Evolutionary conservation across 2,888 invertebrate species (phyloP), one percentile per base, ranked within the genome.

Genomic region (Meloe dianella): DNA sequence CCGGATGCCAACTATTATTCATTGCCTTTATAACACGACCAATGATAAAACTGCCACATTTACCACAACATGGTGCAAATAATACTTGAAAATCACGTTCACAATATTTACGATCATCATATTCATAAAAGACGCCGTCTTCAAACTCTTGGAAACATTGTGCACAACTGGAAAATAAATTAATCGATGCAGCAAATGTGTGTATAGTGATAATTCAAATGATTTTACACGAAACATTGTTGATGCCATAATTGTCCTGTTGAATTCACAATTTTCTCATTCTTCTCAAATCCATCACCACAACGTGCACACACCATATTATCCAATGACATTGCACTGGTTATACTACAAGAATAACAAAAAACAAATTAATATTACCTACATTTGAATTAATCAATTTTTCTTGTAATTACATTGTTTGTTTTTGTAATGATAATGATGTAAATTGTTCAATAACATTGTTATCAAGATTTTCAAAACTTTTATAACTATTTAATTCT

Each of bases 21-120:
- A 99, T 98, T 0, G 99, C 99, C 84, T 99, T 99, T 81, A 99
- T 99, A 57, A 99, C 99, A 66, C 99, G 91, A 0, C 99, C 99
- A 81, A 98, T 96, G 68, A 99, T 96, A 83, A 99, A 99, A 84
- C 97, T 97, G 27, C 92, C 82, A 73, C 86, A 87, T 86, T 88
- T 87, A 84, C 91, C 90, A 82, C 94, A 94, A 80, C 93, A 94
- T 5, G 84, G 84, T 12, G 85, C 96, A 93, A 60, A 99, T 94
- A 60, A 97, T 94, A 86, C 97, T 84, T 99, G 98, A 82, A 99
- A 99, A 84, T 99, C 98, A 82, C 97, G 95, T 85, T 98, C 98
- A 81, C 99, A 99, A 83, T 99, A 99, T 84, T 98, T 99, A 72
- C 99, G 89, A 0, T 97, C 98, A 84, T 99, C 99, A 83, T 98